Base-by-base conservation (phyloP, 2,113 vertebrate genomes). In the Amblyornis subalaris region DNA sequence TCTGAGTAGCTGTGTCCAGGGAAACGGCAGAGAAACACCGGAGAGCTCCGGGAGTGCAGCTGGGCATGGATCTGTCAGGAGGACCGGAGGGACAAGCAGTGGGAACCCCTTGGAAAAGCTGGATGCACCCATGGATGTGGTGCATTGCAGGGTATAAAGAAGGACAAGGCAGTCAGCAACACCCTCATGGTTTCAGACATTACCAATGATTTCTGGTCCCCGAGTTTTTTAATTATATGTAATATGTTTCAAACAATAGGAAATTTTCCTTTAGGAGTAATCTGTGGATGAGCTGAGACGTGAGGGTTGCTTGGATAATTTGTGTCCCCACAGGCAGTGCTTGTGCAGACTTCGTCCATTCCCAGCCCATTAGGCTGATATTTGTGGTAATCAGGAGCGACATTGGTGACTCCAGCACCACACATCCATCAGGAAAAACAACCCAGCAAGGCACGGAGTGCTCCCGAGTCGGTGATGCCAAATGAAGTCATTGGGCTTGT, bases 401-500 rank as follows among this genome's bases (percentile, higher is more conserved):
- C 84, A 25, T 15, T 57, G 55, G 73, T 85, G 93, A 47, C 80
- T 89, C 61, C 33, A 61, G 62, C 89, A 54, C 10, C 2, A 2
- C 51, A 58, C 62, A 51, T 65, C 87, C 70, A 4, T 53, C 82
- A 78, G 64, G n/a, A 92, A 36, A 85, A 93, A 42, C 85, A 90
- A 2, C 57, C 79, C 26, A 29, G 29, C 45, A 61, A 86, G 82
- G 90, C 89, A 23, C 67, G 5, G 9, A 21, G 48, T 74, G 89
- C 86, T 96, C 75, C 60, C 72, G 1, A 75, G 77, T 7, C 80
- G 61, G 70, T 58, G 87, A 58, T 91, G 91, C 95, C 93, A 92
- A 77, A 85, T 95, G 94, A 96, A 96, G 74, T 95, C 95, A 96
- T 31, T 73, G 90, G 75, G 31, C 61, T 47, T 94, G 86, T 94